Evolutionary conservation across 1,140 invertebrate species (phyloP).

Genomic region (Drosophila watanabei): DNA sequence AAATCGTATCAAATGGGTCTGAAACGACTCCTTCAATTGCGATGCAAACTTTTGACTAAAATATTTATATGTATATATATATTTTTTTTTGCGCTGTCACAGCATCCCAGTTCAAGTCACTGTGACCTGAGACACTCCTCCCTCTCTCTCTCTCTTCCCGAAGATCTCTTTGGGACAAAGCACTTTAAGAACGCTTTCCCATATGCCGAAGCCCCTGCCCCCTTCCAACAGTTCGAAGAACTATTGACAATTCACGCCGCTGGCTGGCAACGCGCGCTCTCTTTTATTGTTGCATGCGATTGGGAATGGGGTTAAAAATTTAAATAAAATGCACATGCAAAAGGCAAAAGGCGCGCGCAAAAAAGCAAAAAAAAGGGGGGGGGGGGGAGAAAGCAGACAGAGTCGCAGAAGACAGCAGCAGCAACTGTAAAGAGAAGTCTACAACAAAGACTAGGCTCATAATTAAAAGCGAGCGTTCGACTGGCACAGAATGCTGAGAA

Average conservation of each 20-base stretch:
- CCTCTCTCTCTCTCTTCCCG: neutral
- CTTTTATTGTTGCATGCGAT: constrained; percentile 29
- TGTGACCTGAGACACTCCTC: neutral
- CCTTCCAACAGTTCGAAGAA: constrained; percentile 43
- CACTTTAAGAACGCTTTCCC: constrained; percentile 25
- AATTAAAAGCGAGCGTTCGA: constrained; percentile 73
- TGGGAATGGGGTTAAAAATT: constrained; percentile 76
- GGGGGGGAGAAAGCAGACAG: constrained; percentile 21
- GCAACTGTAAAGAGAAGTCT: constrained; percentile 56
- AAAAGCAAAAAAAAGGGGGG: neutral
- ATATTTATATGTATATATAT: neutral
- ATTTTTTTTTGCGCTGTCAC: neutral
- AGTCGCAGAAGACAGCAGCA: constrained; percentile 24
- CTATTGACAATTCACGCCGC: constrained; percentile 66
- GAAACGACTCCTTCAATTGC: too few species aligned
- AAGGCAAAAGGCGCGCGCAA: constrained; percentile 27
- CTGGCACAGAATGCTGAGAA: constrained; percentile 70
- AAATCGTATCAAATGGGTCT: too few species aligned
- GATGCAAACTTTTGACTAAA: too few species aligned
- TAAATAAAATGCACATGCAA: constrained; percentile 82
- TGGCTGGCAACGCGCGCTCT: constrained; percentile 18
- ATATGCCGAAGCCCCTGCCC: neutral
- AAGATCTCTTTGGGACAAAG: constrained; percentile 22
- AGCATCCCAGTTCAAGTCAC: neutral
- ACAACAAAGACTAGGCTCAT: constrained; percentile 67